Evolutionary conservation across 2,113 vertebrate genomes (phyloP), one percentile per base, ranked within the genome.

Genomic region (Ranitomeya imitator): DNA sequence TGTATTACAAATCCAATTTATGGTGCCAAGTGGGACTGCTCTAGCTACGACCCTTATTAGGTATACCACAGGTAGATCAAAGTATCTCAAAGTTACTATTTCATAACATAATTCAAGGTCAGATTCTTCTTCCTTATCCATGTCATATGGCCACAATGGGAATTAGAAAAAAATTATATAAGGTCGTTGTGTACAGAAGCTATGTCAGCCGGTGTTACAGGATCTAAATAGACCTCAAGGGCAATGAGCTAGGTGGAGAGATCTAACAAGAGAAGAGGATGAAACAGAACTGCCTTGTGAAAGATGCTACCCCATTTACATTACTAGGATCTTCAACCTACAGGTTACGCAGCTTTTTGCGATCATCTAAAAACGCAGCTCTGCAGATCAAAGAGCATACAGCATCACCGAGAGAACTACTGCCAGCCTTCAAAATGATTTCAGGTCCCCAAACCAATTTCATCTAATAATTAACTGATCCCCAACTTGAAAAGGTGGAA

Each of bases 401-500:
- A 85, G 79, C 83, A 90, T 89, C 89, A 92, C 90, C 81, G 89
- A 90, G 90, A 90, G 90, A 93, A 90, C 85, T 84, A 89, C 81
- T 78, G 73, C 90, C 88, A 90, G 90, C 90, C 90, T 92, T 91
- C 91, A 90, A 84, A 91, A 90, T 77, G 89, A 89, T 91, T 92
- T 91, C 90, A 90, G 51, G 77, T 90, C 90, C 92, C 92, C 90
- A 90, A 91, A 92, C 90, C 89, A 92, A 91, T 93, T 92, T 92
- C 52, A 85, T 91, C 90, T 90, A 90, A 91, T 93, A 93, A 94
- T 94, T 93, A 94, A 91, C 91, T 90, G 92, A 91, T 93, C 90
- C 89, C 90, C 89, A 91, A 93, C 92, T 92, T 93, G 91, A 94
- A 94, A 94, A 93, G 92, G 92, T 93, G 92, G 91, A 90, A 86